Base-by-base conservation (phyloP, 2,113 vertebrate genomes). In the Thunnus maccoyii region DNA sequence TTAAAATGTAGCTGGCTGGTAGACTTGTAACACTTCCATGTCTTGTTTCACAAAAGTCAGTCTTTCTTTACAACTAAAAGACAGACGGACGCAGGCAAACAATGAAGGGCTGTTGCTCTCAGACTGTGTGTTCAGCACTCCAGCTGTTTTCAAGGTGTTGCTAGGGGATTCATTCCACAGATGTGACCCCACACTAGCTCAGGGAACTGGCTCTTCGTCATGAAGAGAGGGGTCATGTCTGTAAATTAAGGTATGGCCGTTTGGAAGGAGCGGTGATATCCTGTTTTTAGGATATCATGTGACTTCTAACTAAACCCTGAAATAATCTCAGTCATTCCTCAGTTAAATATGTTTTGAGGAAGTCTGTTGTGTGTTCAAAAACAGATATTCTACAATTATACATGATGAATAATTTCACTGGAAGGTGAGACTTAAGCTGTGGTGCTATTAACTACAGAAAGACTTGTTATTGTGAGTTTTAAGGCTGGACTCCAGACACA, bases 121-220 rank as follows among this genome's bases (percentile, higher is more conserved):
- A 64, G 18, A 27, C 46, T 52, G 58, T 50, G 44, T 36, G n/a
- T 71, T 66, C 71, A 73, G 48, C 52, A 1, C 56, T 70, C 46
- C 72, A 82, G 73, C 84, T 91, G 80, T 60, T 85, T 73, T 78
- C 36, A 66, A 82, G 67, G 74, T 85, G 66, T 76, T 27, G 63
- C 61, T 30, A 2, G 18, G 44, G 10, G 44, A 82, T 56, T 80
- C 51, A 51, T 56, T 72, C 55, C 76, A 76, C 81, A 75, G 65
- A 83, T 78, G 76, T 77, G 83, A 83, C 51, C 58, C 18, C 65
- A 80, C 48, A 67, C 57, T 52, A 69, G 75, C 79, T 77, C 57
- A 73, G 60, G 61, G 78, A 82, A 30, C 30, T 75, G 83, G 60
- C 75, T 72, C 41, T 2, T 41, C 47, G 80, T 72, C 82, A 68